These are phyloP conservation scores for Tetramorium parvispinum DNA, from an alignment of 1,140 invertebrate genomes.

Conservation along the genomic window DNA sequence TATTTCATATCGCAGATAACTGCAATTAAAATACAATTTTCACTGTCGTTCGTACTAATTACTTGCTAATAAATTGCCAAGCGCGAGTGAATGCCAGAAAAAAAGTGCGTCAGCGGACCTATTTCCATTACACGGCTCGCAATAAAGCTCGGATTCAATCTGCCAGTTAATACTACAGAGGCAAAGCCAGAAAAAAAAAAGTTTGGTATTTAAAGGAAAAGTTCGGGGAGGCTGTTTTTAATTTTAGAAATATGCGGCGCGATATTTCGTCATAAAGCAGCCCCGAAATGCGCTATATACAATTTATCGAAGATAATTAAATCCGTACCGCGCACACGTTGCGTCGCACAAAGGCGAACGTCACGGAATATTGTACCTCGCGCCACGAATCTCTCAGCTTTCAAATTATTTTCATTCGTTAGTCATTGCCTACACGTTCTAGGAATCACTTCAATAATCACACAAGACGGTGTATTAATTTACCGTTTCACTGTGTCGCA, in stretches of 20 bases:
- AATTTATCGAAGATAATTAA: conserved; percentile 30
- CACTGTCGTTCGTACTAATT: conserved; percentile 4
- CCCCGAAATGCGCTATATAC: neutral
- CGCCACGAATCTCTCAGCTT: neutral
- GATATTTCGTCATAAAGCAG: conserved; percentile 30
- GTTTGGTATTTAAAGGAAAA: conserved; percentile 14
- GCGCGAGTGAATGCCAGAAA: neutral
- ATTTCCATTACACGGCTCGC: conserved; percentile 10
- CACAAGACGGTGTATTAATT: neutral
- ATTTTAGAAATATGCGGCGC: conserved; percentile 41
- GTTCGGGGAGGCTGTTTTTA: conserved; percentile 20
- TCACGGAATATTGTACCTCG: neutral
- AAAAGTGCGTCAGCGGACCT: neutral
- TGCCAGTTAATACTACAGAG: conserved; percentile 26
- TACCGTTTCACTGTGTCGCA: neutral
- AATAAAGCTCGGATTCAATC: conserved; percentile 33
- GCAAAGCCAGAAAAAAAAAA: conserved; percentile 29
- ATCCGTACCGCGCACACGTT: neutral
- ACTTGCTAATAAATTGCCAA: conserved; percentile 9
- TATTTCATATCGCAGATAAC: neutral
- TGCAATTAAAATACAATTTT: conserved; percentile 14
- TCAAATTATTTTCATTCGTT: neutral
- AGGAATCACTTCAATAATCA: neutral
- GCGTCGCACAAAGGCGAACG: neutral
- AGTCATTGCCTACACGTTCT: neutral